Conservation (phyloP, 2,888 invertebrate species). For the Mythimna albipuncta region DNA sequence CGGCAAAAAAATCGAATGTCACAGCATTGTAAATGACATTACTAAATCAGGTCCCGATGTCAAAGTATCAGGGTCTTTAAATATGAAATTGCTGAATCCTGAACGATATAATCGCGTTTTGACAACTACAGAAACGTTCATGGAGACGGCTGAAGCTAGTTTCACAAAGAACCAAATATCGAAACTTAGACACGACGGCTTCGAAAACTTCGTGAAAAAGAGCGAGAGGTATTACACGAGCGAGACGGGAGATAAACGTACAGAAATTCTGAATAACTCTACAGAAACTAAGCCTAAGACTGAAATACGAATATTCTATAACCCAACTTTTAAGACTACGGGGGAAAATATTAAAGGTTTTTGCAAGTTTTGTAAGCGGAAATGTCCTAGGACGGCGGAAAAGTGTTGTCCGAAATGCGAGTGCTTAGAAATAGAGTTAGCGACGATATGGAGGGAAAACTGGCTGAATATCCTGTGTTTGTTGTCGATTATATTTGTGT, state of each 20-base stretch:
- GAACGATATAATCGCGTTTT: conserved; percentile 85
- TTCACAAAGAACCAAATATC: conserved; percentile 83
- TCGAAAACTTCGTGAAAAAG: conserved; percentile 86
- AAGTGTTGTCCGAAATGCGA: conserved; percentile 84
- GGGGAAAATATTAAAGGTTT: conserved; percentile 74
- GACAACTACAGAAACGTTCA: conserved; percentile 84
- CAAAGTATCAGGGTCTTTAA: conserved; percentile 83
- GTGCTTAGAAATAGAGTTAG: conserved; percentile 81
- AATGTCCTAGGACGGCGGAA: conserved; percentile 80
- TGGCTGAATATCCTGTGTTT: conserved; percentile 85
- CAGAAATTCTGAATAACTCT: conserved; percentile 76
- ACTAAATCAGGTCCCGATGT: conserved; percentile 82
- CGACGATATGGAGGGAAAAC: conserved; percentile 82
- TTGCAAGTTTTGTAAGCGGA: conserved; percentile 79
- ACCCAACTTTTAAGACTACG: conserved; percentile 84
- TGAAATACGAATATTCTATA: conserved; percentile 86
- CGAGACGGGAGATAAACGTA: conserved; percentile 78
- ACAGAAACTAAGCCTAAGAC: conserved; percentile 76
- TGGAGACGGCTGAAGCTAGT: conserved; percentile 82
- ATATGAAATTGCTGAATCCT: conserved; percentile 84
- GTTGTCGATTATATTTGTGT: conserved; percentile 79
- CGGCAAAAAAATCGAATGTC: conserved; percentile 85
- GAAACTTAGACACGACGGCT: conserved; percentile 77
- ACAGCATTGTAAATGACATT: conserved; percentile 85
- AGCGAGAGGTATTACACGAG: conserved; percentile 86